Conservation (phyloP, 2,113 vertebrate species). For the Etia nguti region DNA sequence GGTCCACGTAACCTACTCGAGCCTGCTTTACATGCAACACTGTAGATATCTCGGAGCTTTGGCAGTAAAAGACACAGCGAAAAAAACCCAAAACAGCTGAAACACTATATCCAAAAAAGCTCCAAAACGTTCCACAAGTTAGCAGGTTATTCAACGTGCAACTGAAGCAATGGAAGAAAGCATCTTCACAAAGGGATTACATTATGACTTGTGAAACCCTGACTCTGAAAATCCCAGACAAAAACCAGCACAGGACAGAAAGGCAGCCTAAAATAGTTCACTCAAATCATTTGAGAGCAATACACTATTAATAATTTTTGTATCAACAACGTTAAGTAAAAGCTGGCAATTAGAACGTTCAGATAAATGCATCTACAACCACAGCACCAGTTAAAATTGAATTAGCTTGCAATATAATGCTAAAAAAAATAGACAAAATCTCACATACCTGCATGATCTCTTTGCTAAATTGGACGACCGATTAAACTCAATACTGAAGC, state of each 20-base stretch:
- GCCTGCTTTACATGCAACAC: not conserved
- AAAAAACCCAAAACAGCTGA: not conserved
- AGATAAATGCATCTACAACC: not conserved
- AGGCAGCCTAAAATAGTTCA: not conserved
- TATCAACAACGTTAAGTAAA: not conserved
- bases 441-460: not conserved
- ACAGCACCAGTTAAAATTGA: not conserved
- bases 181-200: not conserved
- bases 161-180: not conserved
- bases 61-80: not conserved
- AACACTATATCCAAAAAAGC: constrained; percentile 6
- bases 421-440: not conserved
- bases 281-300: not conserved
- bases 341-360: not conserved
- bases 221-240: not conserved
- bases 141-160: not conserved
- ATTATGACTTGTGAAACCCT: not conserved
- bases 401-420: not conserved
- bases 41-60: not conserved
- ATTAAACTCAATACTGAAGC: not conserved
- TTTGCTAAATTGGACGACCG: not conserved
- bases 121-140: not conserved
- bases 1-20: not conserved
- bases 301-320: not conserved
- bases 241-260: not conserved